Conservation (phyloP, 2,888 invertebrate genomes). For the Plagodis pulveraria region DNA sequence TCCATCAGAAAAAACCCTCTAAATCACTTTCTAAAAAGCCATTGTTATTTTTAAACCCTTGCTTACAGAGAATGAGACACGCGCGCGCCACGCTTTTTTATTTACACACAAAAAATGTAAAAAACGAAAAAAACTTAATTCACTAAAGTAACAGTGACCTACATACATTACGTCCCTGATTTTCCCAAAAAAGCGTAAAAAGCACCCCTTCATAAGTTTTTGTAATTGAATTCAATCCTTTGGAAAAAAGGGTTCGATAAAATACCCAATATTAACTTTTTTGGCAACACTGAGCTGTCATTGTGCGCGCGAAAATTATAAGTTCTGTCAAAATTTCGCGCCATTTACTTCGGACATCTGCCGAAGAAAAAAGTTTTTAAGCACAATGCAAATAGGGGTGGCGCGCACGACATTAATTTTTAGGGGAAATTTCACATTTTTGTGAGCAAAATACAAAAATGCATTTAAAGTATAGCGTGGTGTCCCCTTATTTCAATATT, state of each 20-base stretch:
- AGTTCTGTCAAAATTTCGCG: conserved; percentile 83
- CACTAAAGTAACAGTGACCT: conserved; percentile 75
- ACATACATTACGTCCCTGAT: conserved; percentile 67
- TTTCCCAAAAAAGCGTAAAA: conserved; percentile 74
- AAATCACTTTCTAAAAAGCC: conserved; percentile 79
- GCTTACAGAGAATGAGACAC: conserved; percentile 67
- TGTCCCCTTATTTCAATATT: conserved; percentile 79
- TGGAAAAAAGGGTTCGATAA: conserved; percentile 80
- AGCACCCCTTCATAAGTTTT: conserved; percentile 71
- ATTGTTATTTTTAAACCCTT: conserved; percentile 81
- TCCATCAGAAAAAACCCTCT: conserved; percentile 62
- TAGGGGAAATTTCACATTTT: conserved; percentile 79
- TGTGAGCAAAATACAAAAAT: conserved; percentile 73
- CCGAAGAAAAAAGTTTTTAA: conserved; percentile 67
- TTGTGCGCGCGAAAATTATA: conserved; percentile 75
- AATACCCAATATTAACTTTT: conserved; percentile 71
- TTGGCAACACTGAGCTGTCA: conserved; percentile 61
- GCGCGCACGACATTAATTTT: conserved; percentile 75
- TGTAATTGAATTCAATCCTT: conserved; percentile 83
- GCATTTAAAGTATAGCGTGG: conserved; percentile 79
- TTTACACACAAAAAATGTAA: conserved; percentile 51
- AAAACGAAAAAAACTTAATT: conserved; percentile 64
- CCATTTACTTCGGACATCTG: conserved; percentile 82
- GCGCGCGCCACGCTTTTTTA: conserved; percentile 67
- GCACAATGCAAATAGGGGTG: conserved; percentile 83